Evolutionary conservation across 2,888 invertebrate genomes (phyloP).

Genomic region (Schrankia costaestrigalis): DNA sequence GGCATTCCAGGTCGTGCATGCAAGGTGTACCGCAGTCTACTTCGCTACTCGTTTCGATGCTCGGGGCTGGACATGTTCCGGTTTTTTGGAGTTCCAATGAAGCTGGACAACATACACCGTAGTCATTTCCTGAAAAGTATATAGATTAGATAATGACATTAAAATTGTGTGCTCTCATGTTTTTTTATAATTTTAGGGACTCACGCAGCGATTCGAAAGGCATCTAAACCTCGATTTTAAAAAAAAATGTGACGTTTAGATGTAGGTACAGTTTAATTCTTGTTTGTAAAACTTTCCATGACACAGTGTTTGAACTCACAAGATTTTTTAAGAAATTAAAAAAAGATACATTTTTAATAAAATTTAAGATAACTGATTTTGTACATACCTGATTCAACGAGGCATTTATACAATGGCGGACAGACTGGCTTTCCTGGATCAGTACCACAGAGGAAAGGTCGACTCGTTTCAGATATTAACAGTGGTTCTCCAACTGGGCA

Average conservation of each 20-base stretch:
- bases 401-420: constrained; percentile 89
- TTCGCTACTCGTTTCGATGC: constrained; percentile 58
- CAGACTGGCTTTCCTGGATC: constrained; percentile 91
- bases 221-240: no score
- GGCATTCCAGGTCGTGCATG: constrained; percentile 90
- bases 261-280: no score
- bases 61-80: constrained; percentile 85
- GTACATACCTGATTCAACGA: constrained; percentile 87
- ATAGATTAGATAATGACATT: no score
- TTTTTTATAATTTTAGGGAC: no score
- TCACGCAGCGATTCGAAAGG: no score
- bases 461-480: constrained; percentile 85
- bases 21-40: constrained; percentile 84
- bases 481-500: constrained; percentile 89
- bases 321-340: no score
- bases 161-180: no score
- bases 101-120: constrained; percentile 93
- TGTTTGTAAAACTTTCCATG: no score
- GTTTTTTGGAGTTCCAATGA: constrained; percentile 88
- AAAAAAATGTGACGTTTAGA: no score
- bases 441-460: constrained; percentile 91
- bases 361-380: no score
- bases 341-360: no score
- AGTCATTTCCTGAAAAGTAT: constrained; percentile 86
- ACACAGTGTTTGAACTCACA: no score